Conservation (phyloP, 2,888 invertebrate species). For the Pharmacophagus antenor region DNA sequence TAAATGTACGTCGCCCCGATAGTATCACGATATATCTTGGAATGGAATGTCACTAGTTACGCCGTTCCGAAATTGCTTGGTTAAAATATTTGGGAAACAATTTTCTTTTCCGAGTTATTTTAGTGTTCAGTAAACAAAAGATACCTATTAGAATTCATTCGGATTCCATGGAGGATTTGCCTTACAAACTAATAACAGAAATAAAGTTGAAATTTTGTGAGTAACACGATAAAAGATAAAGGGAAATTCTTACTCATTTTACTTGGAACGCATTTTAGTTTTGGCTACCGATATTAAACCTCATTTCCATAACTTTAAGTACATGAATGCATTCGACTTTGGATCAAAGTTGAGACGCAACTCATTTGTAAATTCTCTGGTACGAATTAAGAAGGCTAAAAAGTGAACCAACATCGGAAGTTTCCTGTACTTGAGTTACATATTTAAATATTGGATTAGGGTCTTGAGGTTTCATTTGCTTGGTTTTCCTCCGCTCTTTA, state of each 20-base stretch:
- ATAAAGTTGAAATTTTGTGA: constrained; percentile 12
- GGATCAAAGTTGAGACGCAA: neutral
- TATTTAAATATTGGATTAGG: neutral
- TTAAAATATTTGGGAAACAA: constrained; percentile 12
- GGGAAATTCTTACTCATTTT: neutral
- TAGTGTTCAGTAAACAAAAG: constrained; percentile 14
- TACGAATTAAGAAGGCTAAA: neutral
- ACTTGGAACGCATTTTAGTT: neutral
- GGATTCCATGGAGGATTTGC: constrained; percentile 17
- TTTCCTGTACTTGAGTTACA: neutral
- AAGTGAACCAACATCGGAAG: neutral
- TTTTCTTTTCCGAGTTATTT: constrained; percentile 19
- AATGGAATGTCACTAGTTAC: constrained; percentile 39
- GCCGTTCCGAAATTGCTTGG: constrained; percentile 33
- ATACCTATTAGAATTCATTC: constrained; percentile 24
- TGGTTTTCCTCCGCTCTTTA: neutral
- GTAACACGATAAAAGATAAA: constrained; percentile 5
- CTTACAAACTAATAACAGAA: constrained; percentile 20
- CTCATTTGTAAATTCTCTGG: neutral
- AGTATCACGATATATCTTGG: neutral
- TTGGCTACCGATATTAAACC: neutral
- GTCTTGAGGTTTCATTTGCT: neutral
- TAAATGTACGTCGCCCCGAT: neutral
- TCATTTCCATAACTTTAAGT: neutral
- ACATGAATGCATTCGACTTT: neutral